These are phyloP conservation scores for Macropodus opercularis DNA, from an alignment of 2,797 vertebrate species.

Conservation along the genomic window DNA sequence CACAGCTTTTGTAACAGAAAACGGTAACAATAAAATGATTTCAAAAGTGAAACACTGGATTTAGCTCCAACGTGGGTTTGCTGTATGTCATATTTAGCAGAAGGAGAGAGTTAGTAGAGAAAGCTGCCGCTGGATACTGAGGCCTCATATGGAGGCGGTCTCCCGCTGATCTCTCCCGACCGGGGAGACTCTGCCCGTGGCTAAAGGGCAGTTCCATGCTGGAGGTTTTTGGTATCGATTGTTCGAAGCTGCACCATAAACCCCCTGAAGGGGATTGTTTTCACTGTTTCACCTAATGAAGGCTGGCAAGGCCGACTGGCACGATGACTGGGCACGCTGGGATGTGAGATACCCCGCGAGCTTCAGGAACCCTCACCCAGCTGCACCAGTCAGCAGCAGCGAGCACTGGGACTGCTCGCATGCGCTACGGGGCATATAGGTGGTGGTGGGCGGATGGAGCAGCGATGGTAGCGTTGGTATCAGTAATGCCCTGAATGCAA, in stretches of 20 bases:
- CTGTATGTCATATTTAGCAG: constrained; percentile 52
- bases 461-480: constrained; percentile 37
- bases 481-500: constrained; percentile 54
- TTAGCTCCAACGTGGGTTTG: constrained; percentile 44
- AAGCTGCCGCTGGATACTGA: constrained; percentile 72
- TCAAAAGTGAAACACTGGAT: constrained; percentile 56
- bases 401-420: constrained; percentile 49
- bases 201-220: constrained; percentile 70
- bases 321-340: constrained; percentile 49
- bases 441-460: constrained; percentile 60
- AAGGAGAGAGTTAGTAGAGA: constrained; percentile 54
- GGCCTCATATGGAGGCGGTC: constrained; percentile 58
- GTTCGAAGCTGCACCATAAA: constrained; percentile 71
- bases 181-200: constrained; percentile 62
- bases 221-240: constrained; percentile 80
- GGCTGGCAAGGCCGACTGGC: constrained; percentile 62
- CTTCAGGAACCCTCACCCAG: constrained; percentile 54
- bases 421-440: constrained; percentile 53
- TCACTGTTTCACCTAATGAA: constrained; percentile 65
- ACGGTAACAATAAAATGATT: constrained; percentile 40
- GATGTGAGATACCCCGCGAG: constrained; percentile 53
- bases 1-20: constrained; percentile 48
- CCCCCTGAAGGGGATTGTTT: constrained; percentile 58
- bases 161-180: constrained; percentile 59
- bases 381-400: constrained; percentile 51